Evolutionary conservation across 1,140 invertebrate genomes (phyloP).

Genomic region (Aplysia californica): DNA sequence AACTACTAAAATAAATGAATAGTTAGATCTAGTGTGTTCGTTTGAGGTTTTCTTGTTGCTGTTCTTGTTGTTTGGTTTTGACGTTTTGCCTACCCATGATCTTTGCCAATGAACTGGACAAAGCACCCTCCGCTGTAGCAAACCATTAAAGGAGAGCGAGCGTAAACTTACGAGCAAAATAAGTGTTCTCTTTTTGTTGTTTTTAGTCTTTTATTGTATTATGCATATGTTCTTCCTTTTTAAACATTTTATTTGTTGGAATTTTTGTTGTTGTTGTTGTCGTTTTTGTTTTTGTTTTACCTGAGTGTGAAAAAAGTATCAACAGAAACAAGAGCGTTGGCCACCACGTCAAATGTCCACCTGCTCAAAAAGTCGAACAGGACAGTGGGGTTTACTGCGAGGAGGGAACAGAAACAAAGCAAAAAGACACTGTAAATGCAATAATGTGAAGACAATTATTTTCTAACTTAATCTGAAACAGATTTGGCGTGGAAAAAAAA

Average conservation of each 20-base stretch:
- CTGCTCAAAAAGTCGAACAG: not conserved
- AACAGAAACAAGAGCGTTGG: conserved; percentile 88
- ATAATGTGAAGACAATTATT: too few relatives aligned
- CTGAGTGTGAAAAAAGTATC: conserved; percentile 87
- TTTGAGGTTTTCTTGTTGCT: too few relatives aligned
- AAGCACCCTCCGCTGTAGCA: not conserved
- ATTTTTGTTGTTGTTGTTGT: not conserved
- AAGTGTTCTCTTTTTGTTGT: not conserved
- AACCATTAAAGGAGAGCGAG: not conserved
- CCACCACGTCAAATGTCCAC: conserved; percentile 38
- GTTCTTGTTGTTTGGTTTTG: too few relatives aligned
- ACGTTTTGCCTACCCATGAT: too few relatives aligned
- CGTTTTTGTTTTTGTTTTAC: conserved; percentile 33
- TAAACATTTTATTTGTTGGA: not conserved
- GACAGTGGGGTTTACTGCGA: too few relatives aligned
- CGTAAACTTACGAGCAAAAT: not conserved
- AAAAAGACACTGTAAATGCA: too few relatives aligned
- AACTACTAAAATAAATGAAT: too few relatives aligned
- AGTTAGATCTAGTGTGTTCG: too few relatives aligned
- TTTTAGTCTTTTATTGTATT: not conserved
- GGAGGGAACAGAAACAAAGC: too few relatives aligned
- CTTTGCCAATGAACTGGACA: too few relatives aligned
- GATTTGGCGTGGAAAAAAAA: too few relatives aligned
- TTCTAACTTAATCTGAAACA: too few relatives aligned
- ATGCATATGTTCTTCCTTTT: not conserved